Conservation (phyloP, 2,113 vertebrate genomes). For the Arenaria interpres region DNA sequence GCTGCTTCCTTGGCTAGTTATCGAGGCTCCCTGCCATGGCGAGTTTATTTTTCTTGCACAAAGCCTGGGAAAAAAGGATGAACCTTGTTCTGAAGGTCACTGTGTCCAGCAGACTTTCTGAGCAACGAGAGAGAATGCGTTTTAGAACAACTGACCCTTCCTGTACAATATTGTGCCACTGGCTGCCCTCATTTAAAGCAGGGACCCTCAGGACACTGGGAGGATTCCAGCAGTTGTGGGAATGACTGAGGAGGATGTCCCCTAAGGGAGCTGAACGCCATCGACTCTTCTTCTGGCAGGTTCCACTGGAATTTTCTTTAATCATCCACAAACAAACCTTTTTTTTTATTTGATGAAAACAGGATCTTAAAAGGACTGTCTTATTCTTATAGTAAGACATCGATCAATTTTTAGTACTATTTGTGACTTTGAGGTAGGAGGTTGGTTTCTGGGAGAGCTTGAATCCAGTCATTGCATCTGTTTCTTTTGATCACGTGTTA, state of each 20-base stretch:
- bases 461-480: background rate
- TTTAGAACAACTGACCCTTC: background rate
- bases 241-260: background rate
- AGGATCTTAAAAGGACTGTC: background rate
- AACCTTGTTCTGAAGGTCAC: conserved; percentile 22
- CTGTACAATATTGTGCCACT: background rate
- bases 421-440: background rate
- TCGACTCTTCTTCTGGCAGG: background rate
- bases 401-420: background rate
- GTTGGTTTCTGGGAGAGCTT: background rate
- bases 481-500: background rate
- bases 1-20: conserved; percentile 12
- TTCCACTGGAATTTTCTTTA: background rate
- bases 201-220: background rate
- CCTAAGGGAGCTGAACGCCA: background rate
- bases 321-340: background rate
- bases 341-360: background rate
- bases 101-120: background rate
- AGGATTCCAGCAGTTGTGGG: background rate
- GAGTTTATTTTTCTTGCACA: conserved; percentile 45
- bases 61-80: conserved; percentile 30
- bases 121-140: background rate
- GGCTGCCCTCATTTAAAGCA: background rate
- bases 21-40: background rate
- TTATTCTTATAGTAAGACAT: background rate